Evolutionary conservation across 2,797 vertebrate species (phyloP), one percentile per base, ranked within the genome.

Genomic region (Morelia viridis): DNA sequence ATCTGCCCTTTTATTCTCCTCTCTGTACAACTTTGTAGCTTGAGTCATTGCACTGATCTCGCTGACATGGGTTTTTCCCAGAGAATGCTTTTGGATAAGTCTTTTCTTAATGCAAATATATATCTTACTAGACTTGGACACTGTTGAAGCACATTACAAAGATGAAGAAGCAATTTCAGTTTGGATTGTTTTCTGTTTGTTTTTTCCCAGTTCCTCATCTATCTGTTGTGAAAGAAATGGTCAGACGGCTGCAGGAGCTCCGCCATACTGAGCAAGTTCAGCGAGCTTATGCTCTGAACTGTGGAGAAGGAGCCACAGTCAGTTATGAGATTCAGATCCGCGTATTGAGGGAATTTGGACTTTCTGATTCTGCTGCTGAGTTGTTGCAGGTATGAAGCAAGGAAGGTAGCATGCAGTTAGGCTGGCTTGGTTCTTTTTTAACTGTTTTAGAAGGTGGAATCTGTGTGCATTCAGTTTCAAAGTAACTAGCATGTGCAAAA

Each of bases 281-380:
- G 95, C 96, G 99, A 89, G 99, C 99, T 0, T 99, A 99, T 0
- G 99, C 98, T 0, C 98, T 99, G 0, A 99, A 99, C 94, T 99
- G 99, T 0, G 99, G 99, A 1, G 99, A 99, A 94, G 99, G 99
- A 0, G 99, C 99, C 96, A 99, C 99, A 0, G 99, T 99, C 97
- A 99, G 99, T 94, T 99, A 99, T 0, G 99, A 99, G 96, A 98
- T 99, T 94, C 99, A 99, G 97, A 98, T 99, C 85, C 98, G 99
- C 0, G 99, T 99, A 35, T 97, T 99, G 88, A 96, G 99, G 76
- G 99, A 99, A 95, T 99, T 99, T 0, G 98, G 98, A 13, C 98
- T 99, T 5, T 98, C 99, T 0, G 99, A 99, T 1, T 98, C 98
- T 80, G 99, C 99, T 90, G 98, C 99, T 1, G 99, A 99, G 94